Conservation (phyloP, 2,797 vertebrate species). For the Tenualosa ilisha region DNA sequence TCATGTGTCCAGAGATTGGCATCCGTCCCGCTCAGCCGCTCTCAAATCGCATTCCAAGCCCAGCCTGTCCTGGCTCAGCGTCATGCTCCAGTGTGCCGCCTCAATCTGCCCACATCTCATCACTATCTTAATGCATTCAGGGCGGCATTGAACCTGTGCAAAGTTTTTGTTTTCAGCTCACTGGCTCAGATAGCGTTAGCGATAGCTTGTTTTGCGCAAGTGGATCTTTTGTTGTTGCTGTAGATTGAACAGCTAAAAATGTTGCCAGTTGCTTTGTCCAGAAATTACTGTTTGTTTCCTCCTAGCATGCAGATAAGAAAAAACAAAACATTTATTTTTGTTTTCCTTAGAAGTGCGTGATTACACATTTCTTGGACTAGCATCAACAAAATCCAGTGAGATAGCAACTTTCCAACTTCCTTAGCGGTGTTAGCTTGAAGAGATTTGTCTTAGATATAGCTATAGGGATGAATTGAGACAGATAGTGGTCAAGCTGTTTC, state of each 20-base stretch:
- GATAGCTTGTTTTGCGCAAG: not conserved
- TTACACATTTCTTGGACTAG: not conserved
- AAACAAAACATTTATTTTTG: not conserved
- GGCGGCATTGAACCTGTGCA: not conserved
- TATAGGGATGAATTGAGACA: too few species aligned
- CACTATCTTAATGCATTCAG: not conserved
- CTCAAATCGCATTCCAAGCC: slow-evolving; percentile 15
- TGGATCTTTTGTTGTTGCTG: not conserved
- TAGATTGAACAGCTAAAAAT: not conserved
- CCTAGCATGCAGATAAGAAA: not conserved
- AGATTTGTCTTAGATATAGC: not conserved
- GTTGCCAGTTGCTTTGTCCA: not conserved
- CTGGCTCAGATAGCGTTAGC: not conserved
- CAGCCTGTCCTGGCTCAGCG: not conserved
- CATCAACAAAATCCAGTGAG: not conserved
- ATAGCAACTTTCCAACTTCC: not conserved
- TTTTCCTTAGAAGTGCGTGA: not conserved
- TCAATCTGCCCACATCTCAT: not conserved
- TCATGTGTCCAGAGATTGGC: not conserved
- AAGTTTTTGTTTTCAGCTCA: not conserved
- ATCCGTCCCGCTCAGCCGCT: not conserved
- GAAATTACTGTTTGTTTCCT: not conserved
- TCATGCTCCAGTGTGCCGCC: not conserved
- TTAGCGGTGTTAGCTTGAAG: not conserved
- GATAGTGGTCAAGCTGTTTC: not conserved